These are phyloP conservation scores for Adelphocoris suturalis DNA, from an alignment of 2,888 invertebrate genomes.

Conservation along the genomic window DNA sequence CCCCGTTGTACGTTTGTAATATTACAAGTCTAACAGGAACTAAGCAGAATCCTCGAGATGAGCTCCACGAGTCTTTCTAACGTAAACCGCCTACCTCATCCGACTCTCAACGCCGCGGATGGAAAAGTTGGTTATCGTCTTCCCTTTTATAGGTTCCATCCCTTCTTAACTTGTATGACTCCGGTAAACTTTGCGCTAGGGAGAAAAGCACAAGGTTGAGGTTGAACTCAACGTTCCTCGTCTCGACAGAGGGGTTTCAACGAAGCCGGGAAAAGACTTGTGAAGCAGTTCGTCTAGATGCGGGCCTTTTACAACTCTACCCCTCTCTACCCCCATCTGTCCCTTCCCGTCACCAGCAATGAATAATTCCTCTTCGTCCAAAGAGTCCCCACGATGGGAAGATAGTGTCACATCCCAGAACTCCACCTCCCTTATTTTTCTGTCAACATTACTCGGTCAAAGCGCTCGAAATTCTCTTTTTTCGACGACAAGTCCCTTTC, in stretches of 20 bases:
- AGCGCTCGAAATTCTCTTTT: neutral
- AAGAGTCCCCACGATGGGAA: neutral
- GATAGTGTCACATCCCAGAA: constrained; percentile 24
- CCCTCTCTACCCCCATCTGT: neutral
- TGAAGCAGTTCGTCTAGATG: constrained; percentile 22
- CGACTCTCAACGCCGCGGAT: neutral
- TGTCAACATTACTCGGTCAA: neutral
- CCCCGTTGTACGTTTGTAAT: too few species aligned
- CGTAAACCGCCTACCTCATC: neutral
- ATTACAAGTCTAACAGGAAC: neutral
- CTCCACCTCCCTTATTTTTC: constrained; percentile 12
- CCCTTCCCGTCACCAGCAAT: neutral
- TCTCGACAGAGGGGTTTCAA: neutral
- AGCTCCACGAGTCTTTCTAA: neutral
- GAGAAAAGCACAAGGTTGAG: neutral
- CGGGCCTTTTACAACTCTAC: neutral
- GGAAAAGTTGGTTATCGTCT: neutral
- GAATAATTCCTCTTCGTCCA: constrained; percentile 33
- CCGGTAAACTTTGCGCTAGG: neutral
- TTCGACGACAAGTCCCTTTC: neutral
- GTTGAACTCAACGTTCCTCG: neutral
- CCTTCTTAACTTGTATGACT: constrained; percentile 9
- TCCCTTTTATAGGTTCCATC: neutral
- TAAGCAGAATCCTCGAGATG: neutral
- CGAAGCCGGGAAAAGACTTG: neutral